These are phyloP conservation scores for Poicephalus meyeri DNA, from an alignment of 2,113 vertebrate genomes.

Conservation along the genomic window DNA sequence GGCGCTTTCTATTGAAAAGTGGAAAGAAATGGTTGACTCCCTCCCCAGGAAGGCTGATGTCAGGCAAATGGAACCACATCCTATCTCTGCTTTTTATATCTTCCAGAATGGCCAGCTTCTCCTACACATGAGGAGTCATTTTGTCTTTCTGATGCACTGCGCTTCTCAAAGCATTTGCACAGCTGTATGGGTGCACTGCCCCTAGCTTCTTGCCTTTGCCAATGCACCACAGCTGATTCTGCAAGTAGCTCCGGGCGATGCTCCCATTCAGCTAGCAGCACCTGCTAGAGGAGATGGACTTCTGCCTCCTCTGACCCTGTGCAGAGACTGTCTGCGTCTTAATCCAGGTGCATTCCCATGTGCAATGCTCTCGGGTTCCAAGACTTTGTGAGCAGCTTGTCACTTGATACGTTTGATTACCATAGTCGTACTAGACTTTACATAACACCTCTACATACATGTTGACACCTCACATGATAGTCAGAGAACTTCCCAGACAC, in stretches of 20 bases:
- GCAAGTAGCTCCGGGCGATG: neutral
- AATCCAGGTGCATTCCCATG: slow-evolving; percentile 51
- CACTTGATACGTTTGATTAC: slow-evolving; percentile 60
- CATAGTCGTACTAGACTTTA: slow-evolving; percentile 65
- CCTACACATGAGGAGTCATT: neutral
- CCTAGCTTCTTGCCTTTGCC: neutral
- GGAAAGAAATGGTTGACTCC: neutral
- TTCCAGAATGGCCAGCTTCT: neutral
- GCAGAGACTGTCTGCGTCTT: neutral
- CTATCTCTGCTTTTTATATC: neutral
- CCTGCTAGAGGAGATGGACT: neutral
- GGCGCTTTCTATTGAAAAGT: neutral
- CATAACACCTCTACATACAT: slow-evolving; percentile 69
- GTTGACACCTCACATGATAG: slow-evolving; percentile 70
- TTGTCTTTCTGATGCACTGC: neutral
- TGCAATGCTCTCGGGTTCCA: slow-evolving; percentile 28
- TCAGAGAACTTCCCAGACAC: slow-evolving; percentile 64
- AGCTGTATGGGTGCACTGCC: fast-evolving
- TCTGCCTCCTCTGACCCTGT: neutral
- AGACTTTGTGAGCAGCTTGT: slow-evolving; percentile 65
- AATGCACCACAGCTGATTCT: neutral
- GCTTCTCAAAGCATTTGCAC: neutral
- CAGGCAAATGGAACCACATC: neutral
- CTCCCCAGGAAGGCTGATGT: neutral
- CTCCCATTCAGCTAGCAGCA: neutral